phyloP scores from a whole-genome alignment of 1,140 invertebrate species.

The Cydia splendana region DNA sequence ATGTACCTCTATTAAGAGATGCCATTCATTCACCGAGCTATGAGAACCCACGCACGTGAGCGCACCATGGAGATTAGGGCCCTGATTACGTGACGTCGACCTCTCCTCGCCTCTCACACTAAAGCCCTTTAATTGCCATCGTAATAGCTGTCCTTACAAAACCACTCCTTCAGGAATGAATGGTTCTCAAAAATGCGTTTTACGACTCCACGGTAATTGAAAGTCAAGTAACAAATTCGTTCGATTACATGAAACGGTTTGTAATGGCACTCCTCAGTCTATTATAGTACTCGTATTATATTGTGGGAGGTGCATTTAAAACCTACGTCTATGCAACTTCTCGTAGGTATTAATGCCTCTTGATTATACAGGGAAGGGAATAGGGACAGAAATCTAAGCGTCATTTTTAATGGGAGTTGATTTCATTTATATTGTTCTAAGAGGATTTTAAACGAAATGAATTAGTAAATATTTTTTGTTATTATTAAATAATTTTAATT shows the following conservation, averaged over 20 bases:
- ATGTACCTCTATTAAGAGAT: background rate
- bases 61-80: slow-evolving; percentile 65
- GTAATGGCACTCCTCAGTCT: slow-evolving; percentile 36
- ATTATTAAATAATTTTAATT: too few relatives aligned
- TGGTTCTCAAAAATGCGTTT: slow-evolving; percentile 13
- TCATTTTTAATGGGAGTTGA: too few relatives aligned
- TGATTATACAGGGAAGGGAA: too few relatives aligned
- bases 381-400: too few relatives aligned
- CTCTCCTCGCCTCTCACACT: slow-evolving; percentile 51
- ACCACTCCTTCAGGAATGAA: slow-evolving; percentile 17
- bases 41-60: slow-evolving; percentile 64
- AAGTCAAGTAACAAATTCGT: slow-evolving; percentile 28
- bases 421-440: too few relatives aligned
- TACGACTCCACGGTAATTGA: slow-evolving; percentile 14
- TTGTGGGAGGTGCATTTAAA: slow-evolving; percentile 32
- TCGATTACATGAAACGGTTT: slow-evolving; percentile 33
- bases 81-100: slow-evolving; percentile 67
- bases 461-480: too few relatives aligned
- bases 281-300: background rate
- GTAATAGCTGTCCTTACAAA: slow-evolving; percentile 16
- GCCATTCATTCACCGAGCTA: slow-evolving; percentile 13
- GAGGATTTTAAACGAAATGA: too few relatives aligned
- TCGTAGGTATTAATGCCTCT: background rate
- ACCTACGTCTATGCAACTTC: slow-evolving; percentile 30
- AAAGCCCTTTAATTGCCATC: slow-evolving; percentile 28